A percentile compares a stretch with the other conserved stretches of the same genome.
Evolutionary conservation across 2,797 vertebrate species (phyloP).

Genomic region (Brachyalestes nurse): DNA sequence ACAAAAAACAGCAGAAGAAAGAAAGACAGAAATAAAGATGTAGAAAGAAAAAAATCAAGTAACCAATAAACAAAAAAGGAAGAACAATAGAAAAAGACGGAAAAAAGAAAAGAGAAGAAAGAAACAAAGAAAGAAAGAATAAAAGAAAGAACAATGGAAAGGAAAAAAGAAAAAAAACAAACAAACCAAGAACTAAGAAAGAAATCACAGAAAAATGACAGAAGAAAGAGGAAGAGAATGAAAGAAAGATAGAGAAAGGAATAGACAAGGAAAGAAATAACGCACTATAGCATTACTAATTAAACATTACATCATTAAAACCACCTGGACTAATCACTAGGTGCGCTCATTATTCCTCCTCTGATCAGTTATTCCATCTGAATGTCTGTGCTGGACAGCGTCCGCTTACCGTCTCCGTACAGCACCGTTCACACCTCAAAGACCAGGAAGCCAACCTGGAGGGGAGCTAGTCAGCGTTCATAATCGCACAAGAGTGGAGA

Average conservation of each 20-base stretch:
- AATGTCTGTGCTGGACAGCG: neutral
- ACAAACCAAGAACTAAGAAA: too few species aligned
- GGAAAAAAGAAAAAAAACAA: neutral
- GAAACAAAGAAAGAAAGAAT: too few species aligned
- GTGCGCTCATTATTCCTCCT: too few species aligned
- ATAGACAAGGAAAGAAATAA: neutral
- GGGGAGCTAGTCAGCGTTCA: slow-evolving; percentile 41
- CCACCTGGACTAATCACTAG: neutral
- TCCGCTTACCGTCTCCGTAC: neutral
- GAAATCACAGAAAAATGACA: too few species aligned
- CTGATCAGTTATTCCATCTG: neutral
- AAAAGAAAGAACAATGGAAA: too few species aligned
- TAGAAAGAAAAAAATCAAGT: neutral
- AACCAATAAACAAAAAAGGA: too few species aligned
- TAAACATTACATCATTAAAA: neutral
- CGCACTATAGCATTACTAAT: neutral
- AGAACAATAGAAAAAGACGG: too few species aligned
- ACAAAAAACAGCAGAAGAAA: neutral
- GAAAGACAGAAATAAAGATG: neutral
- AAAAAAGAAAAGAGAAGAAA: too few species aligned
- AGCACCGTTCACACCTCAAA: slow-evolving; percentile 58
- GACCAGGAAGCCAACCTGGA: slow-evolving; percentile 52
- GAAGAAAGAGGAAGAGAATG: too few species aligned
- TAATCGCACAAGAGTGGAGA: slow-evolving; percentile 51
- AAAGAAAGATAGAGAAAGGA: neutral